Percentiles rank a stretch among this genome's conserved stretches.
Conservation (phyloP, 2,797 vertebrate species). For the Poecilia velifera region DNA sequence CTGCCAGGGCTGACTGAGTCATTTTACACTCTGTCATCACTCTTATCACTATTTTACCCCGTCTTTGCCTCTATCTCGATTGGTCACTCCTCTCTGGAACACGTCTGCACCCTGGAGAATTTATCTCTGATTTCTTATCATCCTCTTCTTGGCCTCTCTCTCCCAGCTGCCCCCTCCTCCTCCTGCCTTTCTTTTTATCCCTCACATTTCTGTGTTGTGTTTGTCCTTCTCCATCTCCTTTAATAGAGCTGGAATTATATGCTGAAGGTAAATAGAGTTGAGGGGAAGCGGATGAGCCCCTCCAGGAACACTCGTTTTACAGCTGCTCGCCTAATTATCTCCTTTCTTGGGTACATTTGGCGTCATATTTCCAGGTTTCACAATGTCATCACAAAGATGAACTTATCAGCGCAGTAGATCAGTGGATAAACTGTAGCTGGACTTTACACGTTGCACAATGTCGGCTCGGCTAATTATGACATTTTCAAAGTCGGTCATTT, state of each 20-base stretch:
- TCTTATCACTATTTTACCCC: constrained; percentile 71
- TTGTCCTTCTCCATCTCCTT: constrained; percentile 64
- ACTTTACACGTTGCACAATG: constrained; percentile 58
- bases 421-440: constrained; percentile 29
- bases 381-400: constrained; percentile 41
- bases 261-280: constrained; percentile 51
- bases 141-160: constrained; percentile 63
- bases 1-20: constrained; percentile 64
- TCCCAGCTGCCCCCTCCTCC: constrained; percentile 14
- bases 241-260: constrained; percentile 60
- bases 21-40: constrained; percentile 74
- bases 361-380: constrained; percentile 28
- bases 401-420: constrained; percentile 46
- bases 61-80: constrained; percentile 72
- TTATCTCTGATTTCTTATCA: constrained; percentile 77
- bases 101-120: constrained; percentile 65
- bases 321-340: constrained; percentile 37
- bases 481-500: constrained; percentile 66
- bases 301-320: constrained; percentile 16
- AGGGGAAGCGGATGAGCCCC: constrained; percentile 44
- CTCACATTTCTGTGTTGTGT: constrained; percentile 45
- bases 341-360: constrained; percentile 32
- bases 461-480: constrained; percentile 64
- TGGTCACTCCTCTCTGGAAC: constrained; percentile 74
- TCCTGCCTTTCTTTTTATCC: constrained; percentile 16